Evolutionary conservation across 1,140 invertebrate species (phyloP).

Genomic region (Helicorthomorpha holstii): DNA sequence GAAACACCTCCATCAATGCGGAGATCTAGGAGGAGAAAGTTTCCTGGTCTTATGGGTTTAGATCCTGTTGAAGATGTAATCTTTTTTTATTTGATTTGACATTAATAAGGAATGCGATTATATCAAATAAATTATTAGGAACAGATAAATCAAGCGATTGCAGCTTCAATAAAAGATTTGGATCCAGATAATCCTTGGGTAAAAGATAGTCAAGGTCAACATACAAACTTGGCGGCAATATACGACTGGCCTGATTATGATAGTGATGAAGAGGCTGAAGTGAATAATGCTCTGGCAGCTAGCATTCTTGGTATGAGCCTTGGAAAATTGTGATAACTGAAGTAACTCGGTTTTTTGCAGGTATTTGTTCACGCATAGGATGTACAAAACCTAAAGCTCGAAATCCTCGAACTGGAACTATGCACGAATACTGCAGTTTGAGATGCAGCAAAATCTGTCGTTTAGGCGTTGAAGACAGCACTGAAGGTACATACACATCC

Average conservation of each 20-base stretch:
- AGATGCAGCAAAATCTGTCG: slow-evolving; percentile 25
- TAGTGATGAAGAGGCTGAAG: slow-evolving; percentile 33
- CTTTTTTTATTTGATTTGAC: slow-evolving; percentile 4
- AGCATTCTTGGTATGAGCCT: slow-evolving; percentile 19
- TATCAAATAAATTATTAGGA: slow-evolving; percentile 18
- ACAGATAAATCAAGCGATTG: slow-evolving; percentile 28
- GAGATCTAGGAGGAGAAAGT: slow-evolving; percentile 25
- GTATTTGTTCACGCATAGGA: slow-evolving; percentile 22
- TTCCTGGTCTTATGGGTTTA: slow-evolving; percentile 23
- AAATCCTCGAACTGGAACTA: slow-evolving; percentile 32
- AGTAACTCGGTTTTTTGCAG: slow-evolving; percentile 8
- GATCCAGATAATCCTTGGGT: slow-evolving; percentile 38
- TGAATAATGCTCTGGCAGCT: slow-evolving; percentile 17
- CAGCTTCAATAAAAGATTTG: slow-evolving; percentile 31
- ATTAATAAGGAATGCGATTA: neutral
- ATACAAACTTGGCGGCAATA: slow-evolving; percentile 36
- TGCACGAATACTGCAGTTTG: slow-evolving; percentile 35
- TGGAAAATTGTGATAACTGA: neutral
- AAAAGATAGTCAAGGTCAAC: slow-evolving; percentile 33
- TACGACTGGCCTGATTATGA: slow-evolving; percentile 43
- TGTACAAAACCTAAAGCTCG: slow-evolving; percentile 28
- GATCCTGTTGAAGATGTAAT: slow-evolving; percentile 27
- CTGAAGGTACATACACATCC: no score
- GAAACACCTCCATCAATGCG: slow-evolving; percentile 39
- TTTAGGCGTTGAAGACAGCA: no score